A percentile compares a stretch with the other conserved stretches of the same genome.
These are phyloP conservation scores for Gryllus bimaculatus DNA, from an alignment of 1,140 invertebrate genomes.

Conservation along the genomic window DNA sequence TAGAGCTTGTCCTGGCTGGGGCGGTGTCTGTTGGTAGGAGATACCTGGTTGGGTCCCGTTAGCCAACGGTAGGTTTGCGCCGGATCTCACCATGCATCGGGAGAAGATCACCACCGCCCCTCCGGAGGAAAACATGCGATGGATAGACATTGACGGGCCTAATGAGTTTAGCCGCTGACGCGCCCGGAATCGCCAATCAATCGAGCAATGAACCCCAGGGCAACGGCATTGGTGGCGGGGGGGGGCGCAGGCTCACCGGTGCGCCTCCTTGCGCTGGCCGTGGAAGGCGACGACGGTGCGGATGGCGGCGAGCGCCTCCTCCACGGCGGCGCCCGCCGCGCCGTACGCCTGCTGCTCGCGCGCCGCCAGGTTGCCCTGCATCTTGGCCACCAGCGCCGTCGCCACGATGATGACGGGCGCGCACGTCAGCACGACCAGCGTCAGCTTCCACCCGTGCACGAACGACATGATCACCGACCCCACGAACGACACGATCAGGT, in stretches of 20 bases:
- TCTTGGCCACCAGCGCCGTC: constrained; percentile 53
- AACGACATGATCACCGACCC: constrained; percentile 71
- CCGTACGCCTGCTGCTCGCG: constrained; percentile 73
- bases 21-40: no score
- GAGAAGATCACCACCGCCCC: no score
- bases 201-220: no score
- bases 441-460: constrained; percentile 80
- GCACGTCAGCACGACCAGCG: constrained; percentile 73
- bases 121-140: no score
- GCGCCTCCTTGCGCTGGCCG: constrained; percentile 68
- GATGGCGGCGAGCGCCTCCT: constrained; percentile 73
- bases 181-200: no score
- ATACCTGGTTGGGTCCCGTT: no score
- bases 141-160: no score
- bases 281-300: constrained; percentile 80
- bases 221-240: no score
- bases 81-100: no score
- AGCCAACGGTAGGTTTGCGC: no score
- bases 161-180: no score
- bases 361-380: constrained; percentile 41
- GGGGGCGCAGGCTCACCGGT: constrained; percentile 38
- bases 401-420: constrained; percentile 64
- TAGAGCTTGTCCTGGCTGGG: no score
- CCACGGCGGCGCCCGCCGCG: constrained; percentile 70
- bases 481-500: constrained; percentile 65